Evolutionary conservation across 2,113 vertebrate species (phyloP), one percentile per base, ranked within the genome.

Genomic region (Salvelinus sp.): DNA sequence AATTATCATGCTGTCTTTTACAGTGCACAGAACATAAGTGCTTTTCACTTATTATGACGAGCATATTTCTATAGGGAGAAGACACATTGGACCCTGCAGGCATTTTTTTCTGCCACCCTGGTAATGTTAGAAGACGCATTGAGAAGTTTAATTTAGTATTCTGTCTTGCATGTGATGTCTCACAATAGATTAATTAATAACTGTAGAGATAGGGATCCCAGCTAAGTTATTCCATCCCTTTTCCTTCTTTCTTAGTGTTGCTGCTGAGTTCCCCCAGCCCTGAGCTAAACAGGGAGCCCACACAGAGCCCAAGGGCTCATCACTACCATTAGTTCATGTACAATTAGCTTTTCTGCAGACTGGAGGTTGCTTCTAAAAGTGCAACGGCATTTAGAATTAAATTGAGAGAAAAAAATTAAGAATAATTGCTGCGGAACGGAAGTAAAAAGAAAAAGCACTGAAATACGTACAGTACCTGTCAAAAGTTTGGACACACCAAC

Each of bases 281-380:
- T 79, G 58, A 7, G 38, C 23, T 79, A 13, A 54, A 72, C 67
- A 77, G 22, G 2, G 68, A 4, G 22, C 65, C 50, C 3, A 48
- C 33, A 50, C 67, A 3, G 18, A n/a, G 62, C 60, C 71, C 44
- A 3, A 22, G 79, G 80, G 79, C 79, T 70, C 80, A 90, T 89
- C 87, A 82, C 84, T 87, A 83, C 22, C 79, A 85, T 84, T 90
- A 88, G 86, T 84, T 87, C 80, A 84, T 87, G 76, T 89, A 81
- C 82, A 90, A 81, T 89, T 88, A 84, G 65, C 28, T 33, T 3
- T 33, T 67, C 27, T 10, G 65, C 6, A 67, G 28, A n/a, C 13
- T 30, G 65, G 18, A 67, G 30, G 9, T 18, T 18, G 27, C 25
- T 38, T 12, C 30, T 66, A 16, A 30, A 67, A 20, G 6, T 30